These are phyloP conservation scores for Takifugu bimaculatus DNA, from an alignment of 2,113 vertebrate species.

Conservation along the genomic window DNA sequence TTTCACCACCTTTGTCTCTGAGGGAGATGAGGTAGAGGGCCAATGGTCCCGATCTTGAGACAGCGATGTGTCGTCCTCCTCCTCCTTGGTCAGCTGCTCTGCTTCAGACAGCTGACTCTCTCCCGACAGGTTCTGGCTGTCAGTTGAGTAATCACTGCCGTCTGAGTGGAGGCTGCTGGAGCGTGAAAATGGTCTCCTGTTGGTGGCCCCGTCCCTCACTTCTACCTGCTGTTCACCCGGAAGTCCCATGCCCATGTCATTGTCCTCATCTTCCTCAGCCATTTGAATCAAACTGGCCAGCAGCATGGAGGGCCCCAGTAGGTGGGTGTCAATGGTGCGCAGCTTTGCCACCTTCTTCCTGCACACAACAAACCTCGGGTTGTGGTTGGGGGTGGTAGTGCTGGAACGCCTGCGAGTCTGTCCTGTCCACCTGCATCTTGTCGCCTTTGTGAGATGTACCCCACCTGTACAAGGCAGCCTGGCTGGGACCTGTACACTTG, in stretches of 20 bases:
- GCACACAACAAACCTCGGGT: conserved; percentile 78
- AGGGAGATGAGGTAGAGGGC: conserved; percentile 5
- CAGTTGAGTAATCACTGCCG: conserved; percentile 21
- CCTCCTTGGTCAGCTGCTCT: conserved; percentile 29
- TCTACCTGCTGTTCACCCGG: conserved; percentile 53
- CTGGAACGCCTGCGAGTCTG: conserved; percentile 79
- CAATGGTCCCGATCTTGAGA: conserved; percentile 2
- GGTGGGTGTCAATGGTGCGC: conserved; percentile 67
- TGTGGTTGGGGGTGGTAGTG: conserved; percentile 79
- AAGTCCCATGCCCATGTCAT: neutral
- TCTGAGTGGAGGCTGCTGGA: conserved; percentile 61
- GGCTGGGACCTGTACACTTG: conserved; percentile 58
- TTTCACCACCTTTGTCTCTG: conserved; percentile 6
- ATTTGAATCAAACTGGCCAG: conserved; percentile 78
- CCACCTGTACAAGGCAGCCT: neutral
- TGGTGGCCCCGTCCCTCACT: conserved; percentile 32
- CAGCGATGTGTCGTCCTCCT: conserved; percentile 33
- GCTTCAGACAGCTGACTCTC: conserved; percentile 35
- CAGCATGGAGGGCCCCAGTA: conserved; percentile 77
- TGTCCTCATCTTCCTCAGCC: conserved; percentile 63
- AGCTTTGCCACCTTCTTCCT: conserved; percentile 43
- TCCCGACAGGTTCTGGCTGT: conserved; percentile 51
- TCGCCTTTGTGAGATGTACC: conserved; percentile 9
- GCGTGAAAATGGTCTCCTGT: conserved; percentile 22
- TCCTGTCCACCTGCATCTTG: conserved; percentile 8